A percentile compares a stretch with the other conserved stretches of the same genome.
These are phyloP conservation scores for Rhombomys opimus DNA, from an alignment of 2,113 vertebrate species.

Conservation along the genomic window DNA sequence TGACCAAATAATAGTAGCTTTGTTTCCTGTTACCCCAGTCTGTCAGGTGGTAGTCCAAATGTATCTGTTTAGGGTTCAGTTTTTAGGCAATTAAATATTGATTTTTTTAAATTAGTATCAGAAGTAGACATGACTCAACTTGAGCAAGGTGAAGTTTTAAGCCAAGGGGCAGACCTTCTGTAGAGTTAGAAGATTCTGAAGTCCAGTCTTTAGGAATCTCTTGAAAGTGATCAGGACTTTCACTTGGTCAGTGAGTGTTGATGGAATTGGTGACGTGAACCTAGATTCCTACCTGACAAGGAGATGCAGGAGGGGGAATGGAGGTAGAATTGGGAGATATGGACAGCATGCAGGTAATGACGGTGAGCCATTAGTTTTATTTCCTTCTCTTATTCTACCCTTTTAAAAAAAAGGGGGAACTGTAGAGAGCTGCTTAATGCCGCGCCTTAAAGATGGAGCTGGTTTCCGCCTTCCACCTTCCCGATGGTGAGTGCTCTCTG, in stretches of 20 bases:
- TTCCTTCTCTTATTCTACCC: not conserved
- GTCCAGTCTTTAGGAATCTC: not conserved
- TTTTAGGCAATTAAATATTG: not conserved
- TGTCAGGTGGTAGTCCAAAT: not conserved
- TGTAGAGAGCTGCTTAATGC: too few species aligned
- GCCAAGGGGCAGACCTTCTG: not conserved
- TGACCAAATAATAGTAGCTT: too few species aligned
- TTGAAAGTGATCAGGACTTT: not conserved
- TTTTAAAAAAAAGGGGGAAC: too few species aligned
- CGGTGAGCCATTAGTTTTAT: not conserved
- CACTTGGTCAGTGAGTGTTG: not conserved
- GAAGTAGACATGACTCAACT: not conserved
- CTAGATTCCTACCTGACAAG: not conserved
- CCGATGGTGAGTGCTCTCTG: too few species aligned
- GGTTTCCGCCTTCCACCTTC: too few species aligned
- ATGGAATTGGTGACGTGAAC: not conserved
- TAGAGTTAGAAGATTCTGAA: not conserved
- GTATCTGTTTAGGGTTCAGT: not conserved
- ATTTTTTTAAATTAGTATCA: not conserved
- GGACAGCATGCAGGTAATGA: not conserved
- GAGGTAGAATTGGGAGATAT: not conserved
- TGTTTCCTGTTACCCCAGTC: not conserved
- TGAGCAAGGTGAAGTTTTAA: not conserved
- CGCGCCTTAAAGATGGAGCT: too few species aligned
- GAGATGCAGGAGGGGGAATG: too few species aligned